A percentile compares a stretch with the other conserved stretches of the same genome.
phyloP scores from a whole-genome alignment of 2,888 invertebrate species.

The Caenorhabditis virilis region DNA sequence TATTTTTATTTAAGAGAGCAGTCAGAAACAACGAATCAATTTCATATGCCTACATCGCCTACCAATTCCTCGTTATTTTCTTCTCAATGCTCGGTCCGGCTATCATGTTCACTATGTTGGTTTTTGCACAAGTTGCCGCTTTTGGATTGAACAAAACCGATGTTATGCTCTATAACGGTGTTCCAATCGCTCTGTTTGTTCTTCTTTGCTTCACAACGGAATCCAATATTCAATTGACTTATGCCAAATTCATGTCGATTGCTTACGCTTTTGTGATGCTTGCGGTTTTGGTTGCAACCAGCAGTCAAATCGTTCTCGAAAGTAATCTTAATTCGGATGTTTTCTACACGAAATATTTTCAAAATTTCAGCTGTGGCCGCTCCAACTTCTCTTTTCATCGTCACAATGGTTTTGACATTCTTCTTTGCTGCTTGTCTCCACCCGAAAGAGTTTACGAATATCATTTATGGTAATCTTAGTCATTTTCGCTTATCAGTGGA shows the following conservation, averaged over 20 bases:
- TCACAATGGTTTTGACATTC: slow-evolving; percentile 77
- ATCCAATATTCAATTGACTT: slow-evolving; percentile 60
- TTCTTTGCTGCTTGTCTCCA: slow-evolving; percentile 76
- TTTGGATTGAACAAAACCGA: slow-evolving; percentile 55
- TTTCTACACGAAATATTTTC: no score
- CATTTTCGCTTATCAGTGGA: no score
- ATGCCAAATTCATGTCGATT: slow-evolving; percentile 78
- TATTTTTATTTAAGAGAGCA: slow-evolving; percentile 48
- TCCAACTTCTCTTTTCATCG: slow-evolving; percentile 83
- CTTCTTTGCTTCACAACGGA: slow-evolving; percentile 64
- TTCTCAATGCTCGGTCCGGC: slow-evolving; percentile 68
- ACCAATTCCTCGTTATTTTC: slow-evolving; percentile 68
- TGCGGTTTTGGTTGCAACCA: slow-evolving; percentile 77
- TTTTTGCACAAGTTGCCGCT: slow-evolving; percentile 66
- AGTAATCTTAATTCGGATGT: no score
- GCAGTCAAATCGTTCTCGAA: slow-evolving; percentile 64
- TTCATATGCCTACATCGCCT: slow-evolving; percentile 64
- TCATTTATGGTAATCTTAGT: no score
- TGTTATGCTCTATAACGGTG: slow-evolving; percentile 60
- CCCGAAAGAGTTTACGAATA: slow-evolving; percentile 73
- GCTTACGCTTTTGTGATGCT: slow-evolving; percentile 85
- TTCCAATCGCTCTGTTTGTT: slow-evolving; percentile 62
- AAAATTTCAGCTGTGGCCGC: slow-evolving; percentile 75
- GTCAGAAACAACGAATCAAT: slow-evolving; percentile 66
- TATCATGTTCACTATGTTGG: slow-evolving; percentile 68